Conservation (phyloP, 2,888 invertebrate species). For the Salpingus planirostris region DNA sequence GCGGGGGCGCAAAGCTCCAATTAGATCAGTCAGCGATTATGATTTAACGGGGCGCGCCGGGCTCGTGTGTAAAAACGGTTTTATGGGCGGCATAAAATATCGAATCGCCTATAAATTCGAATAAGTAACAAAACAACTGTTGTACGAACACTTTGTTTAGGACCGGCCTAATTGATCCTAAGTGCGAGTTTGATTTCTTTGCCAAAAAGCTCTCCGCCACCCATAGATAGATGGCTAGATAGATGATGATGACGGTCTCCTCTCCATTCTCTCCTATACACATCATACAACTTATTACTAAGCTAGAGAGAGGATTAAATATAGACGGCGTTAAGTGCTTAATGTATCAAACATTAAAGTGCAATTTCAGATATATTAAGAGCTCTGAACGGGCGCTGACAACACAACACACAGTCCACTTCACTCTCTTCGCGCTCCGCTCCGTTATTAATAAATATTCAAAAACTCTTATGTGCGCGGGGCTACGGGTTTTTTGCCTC, state of each 20-base stretch:
- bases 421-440: not conserved
- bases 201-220: too few species aligned
- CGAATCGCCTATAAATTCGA: conserved; percentile 22
- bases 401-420: conserved; percentile 11
- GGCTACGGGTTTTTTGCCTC: too few species aligned
- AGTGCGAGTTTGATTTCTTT: conserved; percentile 22
- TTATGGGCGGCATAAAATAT: conserved; percentile 21
- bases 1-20: too few species aligned
- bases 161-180: conserved; percentile 21
- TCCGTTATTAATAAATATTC: conserved; percentile 9
- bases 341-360: conserved; percentile 15
- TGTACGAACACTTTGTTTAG: too few species aligned
- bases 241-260: too few species aligned
- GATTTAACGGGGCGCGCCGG: too few species aligned
- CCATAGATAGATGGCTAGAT: too few species aligned
- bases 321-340: too few species aligned
- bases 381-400: conserved; percentile 10
- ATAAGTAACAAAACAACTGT: conserved; percentile 19
- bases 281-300: too few species aligned
- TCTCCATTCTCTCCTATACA: too few species aligned
- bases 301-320: too few species aligned
- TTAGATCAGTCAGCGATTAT: too few species aligned
- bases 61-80: conserved; percentile 18
- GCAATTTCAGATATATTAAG: conserved; percentile 13
- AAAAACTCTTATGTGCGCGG: not conserved